Evolutionary conservation across 2,888 invertebrate genomes (phyloP).

Genomic region (Lydus trimaculatus): DNA sequence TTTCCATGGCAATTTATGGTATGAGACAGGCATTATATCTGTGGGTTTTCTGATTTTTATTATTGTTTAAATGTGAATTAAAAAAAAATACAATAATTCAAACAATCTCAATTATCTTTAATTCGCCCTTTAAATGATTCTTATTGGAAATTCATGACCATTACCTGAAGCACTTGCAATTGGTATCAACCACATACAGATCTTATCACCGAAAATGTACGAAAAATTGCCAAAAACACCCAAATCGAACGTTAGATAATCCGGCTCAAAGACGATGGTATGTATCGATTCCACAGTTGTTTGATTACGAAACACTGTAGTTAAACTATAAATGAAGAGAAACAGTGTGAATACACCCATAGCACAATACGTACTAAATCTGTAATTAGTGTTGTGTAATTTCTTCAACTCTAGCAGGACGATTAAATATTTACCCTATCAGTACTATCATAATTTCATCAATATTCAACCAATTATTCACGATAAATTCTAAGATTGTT

Average conservation of each 20-base stretch:
- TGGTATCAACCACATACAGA: constrained; percentile 43
- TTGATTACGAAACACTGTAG: constrained; percentile 39
- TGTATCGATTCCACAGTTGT: constrained; percentile 44
- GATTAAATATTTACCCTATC: constrained; percentile 17
- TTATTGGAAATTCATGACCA: constrained; percentile 39
- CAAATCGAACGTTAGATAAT: constrained; percentile 42
- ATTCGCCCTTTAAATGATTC: constrained; percentile 2
- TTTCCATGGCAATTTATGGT: constrained; percentile 35
- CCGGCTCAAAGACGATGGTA: constrained; percentile 34
- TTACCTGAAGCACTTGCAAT: constrained; percentile 29
- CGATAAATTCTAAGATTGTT: constrained; percentile 15
- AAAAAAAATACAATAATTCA: constrained; percentile 28
- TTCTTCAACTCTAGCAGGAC: too few relatives aligned
- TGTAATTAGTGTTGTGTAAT: constrained; percentile 16
- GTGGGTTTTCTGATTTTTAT: constrained; percentile 47
- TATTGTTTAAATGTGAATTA: constrained; percentile 52
- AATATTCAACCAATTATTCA: constrained; percentile 11
- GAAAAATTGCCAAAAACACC: constrained; percentile 41
- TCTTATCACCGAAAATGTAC: constrained; percentile 42
- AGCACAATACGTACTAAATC: constrained; percentile 30
- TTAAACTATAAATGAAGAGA: constrained; percentile 39
- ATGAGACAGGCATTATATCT: constrained; percentile 35
- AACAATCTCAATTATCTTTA: not conserved
- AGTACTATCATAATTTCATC: not conserved
- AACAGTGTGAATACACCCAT: constrained; percentile 31